Conservation (phyloP, 2,797 vertebrate genomes). For the Phataginus tricuspis region DNA sequence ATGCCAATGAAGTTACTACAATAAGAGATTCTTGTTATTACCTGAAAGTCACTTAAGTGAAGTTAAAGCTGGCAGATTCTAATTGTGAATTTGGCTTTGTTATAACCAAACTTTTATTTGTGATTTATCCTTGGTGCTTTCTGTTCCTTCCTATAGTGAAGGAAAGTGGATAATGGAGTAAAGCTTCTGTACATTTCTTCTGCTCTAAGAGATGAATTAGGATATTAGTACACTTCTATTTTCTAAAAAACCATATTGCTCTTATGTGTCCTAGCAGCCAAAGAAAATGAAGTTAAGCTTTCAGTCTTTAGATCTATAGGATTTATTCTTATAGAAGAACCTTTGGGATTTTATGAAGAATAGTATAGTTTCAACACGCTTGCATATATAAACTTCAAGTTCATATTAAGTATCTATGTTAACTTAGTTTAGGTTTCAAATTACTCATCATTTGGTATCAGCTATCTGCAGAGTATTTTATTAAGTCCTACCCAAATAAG, state of each 20-base stretch:
- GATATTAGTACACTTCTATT: neutral
- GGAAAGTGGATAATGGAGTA: neutral
- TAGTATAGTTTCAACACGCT: neutral
- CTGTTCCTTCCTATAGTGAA: neutral
- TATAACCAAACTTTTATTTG: neutral
- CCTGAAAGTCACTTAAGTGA: neutral
- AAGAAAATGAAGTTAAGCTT: neutral
- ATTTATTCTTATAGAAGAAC: constrained; percentile 2
- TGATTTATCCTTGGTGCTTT: neutral
- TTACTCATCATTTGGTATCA: neutral
- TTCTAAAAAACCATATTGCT: neutral
- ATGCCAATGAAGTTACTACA: neutral
- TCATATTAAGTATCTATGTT: neutral
- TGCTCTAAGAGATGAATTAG: neutral
- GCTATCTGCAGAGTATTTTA: neutral
- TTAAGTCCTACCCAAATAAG: neutral
- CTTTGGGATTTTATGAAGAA: constrained; percentile 2
- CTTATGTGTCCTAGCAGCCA: neutral
- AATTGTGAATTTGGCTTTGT: constrained; percentile 19
- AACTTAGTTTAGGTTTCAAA: neutral
- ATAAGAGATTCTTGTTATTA: neutral
- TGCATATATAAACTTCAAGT: neutral
- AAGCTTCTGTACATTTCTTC: neutral
- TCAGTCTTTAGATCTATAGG: neutral
- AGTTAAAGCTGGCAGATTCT: neutral